These are phyloP conservation scores for Reticulitermes speratus DNA, from an alignment of 1,140 invertebrate genomes.

Conservation along the genomic window DNA sequence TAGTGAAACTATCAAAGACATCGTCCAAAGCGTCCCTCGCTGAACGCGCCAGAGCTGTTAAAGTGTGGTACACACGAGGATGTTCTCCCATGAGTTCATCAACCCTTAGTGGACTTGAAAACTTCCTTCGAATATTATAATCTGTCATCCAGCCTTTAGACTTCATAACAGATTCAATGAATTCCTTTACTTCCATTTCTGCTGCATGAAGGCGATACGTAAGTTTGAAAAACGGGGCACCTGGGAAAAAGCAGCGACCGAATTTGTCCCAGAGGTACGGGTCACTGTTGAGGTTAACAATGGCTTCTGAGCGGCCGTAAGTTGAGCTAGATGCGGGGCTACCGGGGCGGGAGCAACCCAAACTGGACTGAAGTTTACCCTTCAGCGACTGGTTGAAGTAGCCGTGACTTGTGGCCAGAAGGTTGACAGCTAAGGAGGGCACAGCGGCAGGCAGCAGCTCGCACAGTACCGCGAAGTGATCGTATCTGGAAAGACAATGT, in stretches of 20 bases:
- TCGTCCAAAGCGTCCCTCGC: constrained; percentile 63
- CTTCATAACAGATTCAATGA: constrained; percentile 38
- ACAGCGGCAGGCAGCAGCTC: constrained; percentile 68
- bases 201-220: constrained; percentile 55
- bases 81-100: constrained; percentile 67
- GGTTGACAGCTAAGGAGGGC: constrained; percentile 67
- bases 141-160: constrained; percentile 71
- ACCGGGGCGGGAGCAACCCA: constrained; percentile 33
- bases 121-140: constrained; percentile 77
- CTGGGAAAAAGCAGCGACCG: constrained; percentile 45
- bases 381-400: constrained; percentile 59
- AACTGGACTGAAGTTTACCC: constrained; percentile 35
- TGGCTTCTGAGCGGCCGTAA: constrained; percentile 39
- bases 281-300: constrained; percentile 57
- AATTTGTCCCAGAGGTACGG: constrained; percentile 58
- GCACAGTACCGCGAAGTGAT: constrained; percentile 77
- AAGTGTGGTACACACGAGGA: constrained; percentile 59
- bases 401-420: constrained; percentile 59
- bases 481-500: constrained; percentile 53
- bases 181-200: constrained; percentile 50
- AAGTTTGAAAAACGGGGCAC: constrained; percentile 59
- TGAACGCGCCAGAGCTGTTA: constrained; percentile 60
- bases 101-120: constrained; percentile 69
- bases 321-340: neutral
- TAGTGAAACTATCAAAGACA: constrained; percentile 71